These are phyloP conservation scores for Linnaemya tessellans DNA, from an alignment of 2,888 invertebrate species.

Conservation along the genomic window DNA sequence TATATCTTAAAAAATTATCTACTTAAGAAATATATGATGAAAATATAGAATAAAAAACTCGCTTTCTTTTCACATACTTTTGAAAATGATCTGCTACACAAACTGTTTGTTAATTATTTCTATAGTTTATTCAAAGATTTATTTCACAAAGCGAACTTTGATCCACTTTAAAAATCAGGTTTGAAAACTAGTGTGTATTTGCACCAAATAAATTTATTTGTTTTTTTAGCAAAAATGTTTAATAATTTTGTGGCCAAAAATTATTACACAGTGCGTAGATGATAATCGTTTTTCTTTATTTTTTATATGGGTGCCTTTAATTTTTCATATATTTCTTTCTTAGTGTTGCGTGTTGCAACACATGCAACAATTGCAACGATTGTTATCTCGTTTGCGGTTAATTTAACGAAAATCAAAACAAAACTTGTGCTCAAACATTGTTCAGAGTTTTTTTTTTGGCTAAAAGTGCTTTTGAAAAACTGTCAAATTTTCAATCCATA, in stretches of 20 bases:
- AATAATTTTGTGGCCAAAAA: neutral
- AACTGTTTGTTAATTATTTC: too few relatives aligned
- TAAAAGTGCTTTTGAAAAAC: constrained; percentile 23
- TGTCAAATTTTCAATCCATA: constrained; percentile 58
- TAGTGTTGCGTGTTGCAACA: constrained; percentile 67
- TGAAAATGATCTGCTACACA: too few relatives aligned
- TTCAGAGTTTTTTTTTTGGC: neutral
- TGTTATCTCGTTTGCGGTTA: constrained; percentile 48
- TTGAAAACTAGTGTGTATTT: neutral
- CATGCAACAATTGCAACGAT: constrained; percentile 71
- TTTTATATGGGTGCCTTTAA: neutral
- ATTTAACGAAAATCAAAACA: constrained; percentile 30
- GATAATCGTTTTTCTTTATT: constrained; percentile 24
- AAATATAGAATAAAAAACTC: too few relatives aligned
- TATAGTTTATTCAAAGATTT: too few relatives aligned
- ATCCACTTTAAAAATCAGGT: neutral
- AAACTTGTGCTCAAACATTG: constrained; percentile 57
- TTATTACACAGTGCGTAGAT: constrained; percentile 32
- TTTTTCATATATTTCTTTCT: neutral
- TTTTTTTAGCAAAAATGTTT: too few relatives aligned
- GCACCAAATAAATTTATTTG: too few relatives aligned
- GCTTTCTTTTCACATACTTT: too few relatives aligned
- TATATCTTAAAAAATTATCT: too few relatives aligned
- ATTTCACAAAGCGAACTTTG: neutral
- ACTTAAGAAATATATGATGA: too few relatives aligned